phyloP scores from a whole-genome alignment of 1,140 invertebrate genomes.

The Drosophila sucinea region DNA sequence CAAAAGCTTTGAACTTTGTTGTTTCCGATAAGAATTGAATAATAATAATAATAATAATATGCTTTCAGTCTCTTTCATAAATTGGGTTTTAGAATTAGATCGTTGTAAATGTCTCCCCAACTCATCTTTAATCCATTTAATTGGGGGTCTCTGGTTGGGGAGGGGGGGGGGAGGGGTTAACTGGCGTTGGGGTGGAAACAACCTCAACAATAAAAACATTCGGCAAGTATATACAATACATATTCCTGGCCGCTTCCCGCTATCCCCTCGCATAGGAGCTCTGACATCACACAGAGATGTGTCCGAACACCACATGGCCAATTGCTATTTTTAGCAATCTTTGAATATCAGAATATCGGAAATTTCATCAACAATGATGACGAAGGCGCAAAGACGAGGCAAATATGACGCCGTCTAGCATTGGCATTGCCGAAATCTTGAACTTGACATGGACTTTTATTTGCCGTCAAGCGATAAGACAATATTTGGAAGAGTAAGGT shows the following conservation, averaged over 20 bases:
- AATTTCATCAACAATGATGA: slow-evolving; percentile 6
- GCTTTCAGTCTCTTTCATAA: background rate
- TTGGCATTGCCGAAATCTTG: slow-evolving; percentile 19
- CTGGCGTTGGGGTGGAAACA: background rate
- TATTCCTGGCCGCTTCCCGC: too few species aligned
- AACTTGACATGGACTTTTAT: slow-evolving; percentile 27
- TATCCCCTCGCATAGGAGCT: background rate
- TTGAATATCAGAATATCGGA: slow-evolving; percentile 18
- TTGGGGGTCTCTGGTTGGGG: background rate
- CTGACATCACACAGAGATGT: background rate
- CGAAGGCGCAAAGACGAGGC: slow-evolving; percentile 15
- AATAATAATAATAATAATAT: background rate
- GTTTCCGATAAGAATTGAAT: background rate
- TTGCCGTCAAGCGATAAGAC: background rate
- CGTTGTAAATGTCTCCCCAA: too few species aligned
- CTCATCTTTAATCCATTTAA: background rate
- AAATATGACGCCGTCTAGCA: slow-evolving; percentile 10
- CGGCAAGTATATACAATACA: background rate
- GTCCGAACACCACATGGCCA: background rate
- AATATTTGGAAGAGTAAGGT: background rate
- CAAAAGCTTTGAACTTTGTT: background rate
- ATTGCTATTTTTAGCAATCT: background rate
- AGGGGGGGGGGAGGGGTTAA: too few species aligned
- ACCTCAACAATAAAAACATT: background rate
- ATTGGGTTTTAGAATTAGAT: too few species aligned